A percentile compares a stretch with the other conserved stretches of the same genome.
Evolutionary conservation across 2,113 vertebrate genomes (phyloP).

Genomic region (Sorex araneus): DNA sequence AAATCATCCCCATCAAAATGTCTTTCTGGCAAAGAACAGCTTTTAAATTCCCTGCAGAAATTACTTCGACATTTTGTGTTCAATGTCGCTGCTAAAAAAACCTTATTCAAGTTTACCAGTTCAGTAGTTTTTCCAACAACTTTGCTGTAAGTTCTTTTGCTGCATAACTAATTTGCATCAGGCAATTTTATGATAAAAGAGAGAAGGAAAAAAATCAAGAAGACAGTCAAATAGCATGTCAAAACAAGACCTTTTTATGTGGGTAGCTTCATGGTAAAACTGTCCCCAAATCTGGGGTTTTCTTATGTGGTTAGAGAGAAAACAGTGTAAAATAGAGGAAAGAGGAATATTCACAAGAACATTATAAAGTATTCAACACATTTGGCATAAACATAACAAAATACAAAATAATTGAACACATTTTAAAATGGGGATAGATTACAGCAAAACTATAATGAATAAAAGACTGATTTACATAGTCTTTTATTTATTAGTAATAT

Average conservation of each 20-base stretch:
- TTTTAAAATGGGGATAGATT: too few species aligned
- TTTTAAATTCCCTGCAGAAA: neutral
- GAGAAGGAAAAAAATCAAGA: neutral
- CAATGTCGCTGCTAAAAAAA: neutral
- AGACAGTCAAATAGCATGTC: too few species aligned
- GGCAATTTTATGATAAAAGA: neutral
- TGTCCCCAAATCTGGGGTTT: too few species aligned
- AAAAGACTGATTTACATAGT: too few species aligned
- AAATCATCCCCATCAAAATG: neutral
- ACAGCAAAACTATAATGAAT: too few species aligned
- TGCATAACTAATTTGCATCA: neutral
- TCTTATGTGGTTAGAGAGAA: too few species aligned
- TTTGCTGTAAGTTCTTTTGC: neutral
- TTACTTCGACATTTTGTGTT: neutral
- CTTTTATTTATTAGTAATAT: too few species aligned
- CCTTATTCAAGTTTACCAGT: neutral
- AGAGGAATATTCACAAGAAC: neutral
- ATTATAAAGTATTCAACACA: neutral
- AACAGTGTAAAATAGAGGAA: neutral
- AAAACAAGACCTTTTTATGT: too few species aligned
- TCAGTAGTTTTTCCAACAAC: neutral
- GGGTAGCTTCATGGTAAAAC: too few species aligned
- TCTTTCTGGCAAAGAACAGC: neutral
- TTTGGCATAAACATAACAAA: too few species aligned
- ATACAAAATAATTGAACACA: too few species aligned